A percentile compares a stretch with the other conserved stretches of the same genome.
phyloP scores from a whole-genome alignment of 2,888 invertebrate genomes.

The Eupsilia transversa region DNA sequence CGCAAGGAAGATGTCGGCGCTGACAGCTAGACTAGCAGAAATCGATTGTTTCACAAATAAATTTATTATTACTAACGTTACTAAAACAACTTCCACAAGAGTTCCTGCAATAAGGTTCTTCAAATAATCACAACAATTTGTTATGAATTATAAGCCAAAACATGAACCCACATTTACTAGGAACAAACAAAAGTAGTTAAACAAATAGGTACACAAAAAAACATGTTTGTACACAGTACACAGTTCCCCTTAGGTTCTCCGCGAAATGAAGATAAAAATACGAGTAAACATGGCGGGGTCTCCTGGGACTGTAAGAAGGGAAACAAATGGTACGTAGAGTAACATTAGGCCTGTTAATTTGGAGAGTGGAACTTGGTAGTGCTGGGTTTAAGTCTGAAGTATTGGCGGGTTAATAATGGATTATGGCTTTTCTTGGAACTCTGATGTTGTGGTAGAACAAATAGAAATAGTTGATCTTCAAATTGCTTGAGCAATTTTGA shows the following conservation, averaged over 20 bases:
- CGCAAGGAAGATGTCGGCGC: neutral
- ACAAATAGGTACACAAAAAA: constrained; percentile 28
- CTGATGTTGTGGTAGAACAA: neutral
- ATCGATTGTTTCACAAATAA: neutral
- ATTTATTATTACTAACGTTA: neutral
- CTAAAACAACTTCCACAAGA: neutral
- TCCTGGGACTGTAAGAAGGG: neutral
- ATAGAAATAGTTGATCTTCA: neutral
- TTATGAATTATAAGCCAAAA: constrained; percentile 24
- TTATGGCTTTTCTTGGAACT: neutral
- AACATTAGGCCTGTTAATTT: constrained; percentile 9
- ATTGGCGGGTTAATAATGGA: neutral
- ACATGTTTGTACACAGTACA: constrained; percentile 7
- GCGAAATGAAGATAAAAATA: constrained; percentile 58
- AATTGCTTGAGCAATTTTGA: neutral
- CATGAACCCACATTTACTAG: neutral
- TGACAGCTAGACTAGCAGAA: neutral
- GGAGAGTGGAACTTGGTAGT: neutral
- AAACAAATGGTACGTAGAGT: constrained; percentile 41
- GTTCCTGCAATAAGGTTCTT: neutral
- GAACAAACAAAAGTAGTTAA: neutral
- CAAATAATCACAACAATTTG: constrained; percentile 11
- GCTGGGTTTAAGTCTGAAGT: neutral
- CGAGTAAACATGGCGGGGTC: constrained; percentile 23
- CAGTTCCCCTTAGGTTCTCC: constrained; percentile 1